phyloP scores from a whole-genome alignment of 2,888 invertebrate genomes.

The Yponomeuta sedellus region DNA sequence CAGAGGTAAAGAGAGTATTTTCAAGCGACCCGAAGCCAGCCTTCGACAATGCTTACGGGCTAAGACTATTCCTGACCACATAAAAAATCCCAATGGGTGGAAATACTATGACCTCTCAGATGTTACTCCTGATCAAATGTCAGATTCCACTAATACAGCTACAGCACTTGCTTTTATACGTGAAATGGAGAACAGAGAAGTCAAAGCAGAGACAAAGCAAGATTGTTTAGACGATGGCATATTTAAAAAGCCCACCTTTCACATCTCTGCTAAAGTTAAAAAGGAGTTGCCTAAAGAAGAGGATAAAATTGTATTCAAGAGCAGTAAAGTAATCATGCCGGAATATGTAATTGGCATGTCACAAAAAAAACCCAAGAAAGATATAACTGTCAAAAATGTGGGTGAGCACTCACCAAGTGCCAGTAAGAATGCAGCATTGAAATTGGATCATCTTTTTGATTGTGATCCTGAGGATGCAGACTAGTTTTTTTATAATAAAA shows the following conservation, averaged over 20 bases:
- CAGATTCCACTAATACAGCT: conserved; percentile 84
- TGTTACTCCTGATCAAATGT: conserved; percentile 84
- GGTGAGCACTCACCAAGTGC: conserved; percentile 20
- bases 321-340: conserved; percentile 86
- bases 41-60: conserved; percentile 73
- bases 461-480: conserved; percentile 41
- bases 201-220: conserved; percentile 36
- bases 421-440: conserved; percentile 46
- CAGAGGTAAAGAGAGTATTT: conserved; percentile 85
- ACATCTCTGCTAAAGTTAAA: conserved; percentile 49
- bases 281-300: conserved; percentile 25
- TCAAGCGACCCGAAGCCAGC: conserved; percentile 83
- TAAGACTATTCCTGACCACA: conserved; percentile 61
- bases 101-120: conserved; percentile 87
- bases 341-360: conserved; percentile 87
- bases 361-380: conserved; percentile 67
- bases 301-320: conserved; percentile 72
- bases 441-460: conserved; percentile 66
- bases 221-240: conserved; percentile 39
- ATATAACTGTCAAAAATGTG: conserved; percentile 28
- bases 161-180: conserved; percentile 87
- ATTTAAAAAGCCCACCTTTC: conserved; percentile 63
- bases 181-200: conserved; percentile 77
- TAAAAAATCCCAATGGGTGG: conserved; percentile 89
- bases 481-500: conserved; percentile 15